Evolutionary conservation across 92 coral and sea anemone genomes (phyloP).

Genomic region (Epizoanthus illoricatus): DNA sequence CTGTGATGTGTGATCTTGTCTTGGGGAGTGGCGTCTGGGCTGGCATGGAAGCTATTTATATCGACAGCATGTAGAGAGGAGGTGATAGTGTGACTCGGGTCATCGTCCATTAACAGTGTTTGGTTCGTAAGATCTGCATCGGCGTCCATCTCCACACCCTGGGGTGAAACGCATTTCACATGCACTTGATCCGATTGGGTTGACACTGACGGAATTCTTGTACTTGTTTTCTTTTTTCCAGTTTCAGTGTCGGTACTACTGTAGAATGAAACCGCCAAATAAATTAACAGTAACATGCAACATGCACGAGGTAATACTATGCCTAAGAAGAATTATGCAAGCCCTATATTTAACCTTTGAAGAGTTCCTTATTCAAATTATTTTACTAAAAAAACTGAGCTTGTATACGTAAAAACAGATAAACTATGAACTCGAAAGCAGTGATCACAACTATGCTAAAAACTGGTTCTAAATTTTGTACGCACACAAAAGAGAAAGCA

Average conservation of each 20-base stretch:
- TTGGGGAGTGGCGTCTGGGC: slow-evolving; percentile 51
- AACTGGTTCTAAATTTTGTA: too few relatives aligned
- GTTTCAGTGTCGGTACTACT: not conserved
- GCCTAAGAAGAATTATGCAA: too few relatives aligned
- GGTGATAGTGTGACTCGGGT: slow-evolving; percentile 79
- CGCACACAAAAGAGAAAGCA: too few relatives aligned
- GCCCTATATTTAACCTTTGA: too few relatives aligned
- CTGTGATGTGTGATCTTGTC: slow-evolving; percentile 30
- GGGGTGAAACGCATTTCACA: not conserved
- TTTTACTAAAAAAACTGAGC: too few relatives aligned
- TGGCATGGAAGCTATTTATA: slow-evolving; percentile 72
- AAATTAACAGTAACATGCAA: too few relatives aligned
- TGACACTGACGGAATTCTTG: too few relatives aligned
- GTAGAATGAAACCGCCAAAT: not conserved
- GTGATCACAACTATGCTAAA: too few relatives aligned
- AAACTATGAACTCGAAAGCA: too few relatives aligned
- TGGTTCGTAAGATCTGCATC: slow-evolving; percentile 25
- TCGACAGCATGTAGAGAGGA: slow-evolving; percentile 83
- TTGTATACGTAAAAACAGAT: too few relatives aligned
- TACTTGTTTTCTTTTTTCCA: not conserved
- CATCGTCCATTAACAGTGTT: slow-evolving; percentile 41
- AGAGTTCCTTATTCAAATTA: too few relatives aligned
- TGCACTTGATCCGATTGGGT: not conserved
- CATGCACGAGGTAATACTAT: too few relatives aligned
- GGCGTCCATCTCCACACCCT: not conserved